Base-by-base conservation (phyloP, 1,140 invertebrate species). In the Orchestia grillus region DNA sequence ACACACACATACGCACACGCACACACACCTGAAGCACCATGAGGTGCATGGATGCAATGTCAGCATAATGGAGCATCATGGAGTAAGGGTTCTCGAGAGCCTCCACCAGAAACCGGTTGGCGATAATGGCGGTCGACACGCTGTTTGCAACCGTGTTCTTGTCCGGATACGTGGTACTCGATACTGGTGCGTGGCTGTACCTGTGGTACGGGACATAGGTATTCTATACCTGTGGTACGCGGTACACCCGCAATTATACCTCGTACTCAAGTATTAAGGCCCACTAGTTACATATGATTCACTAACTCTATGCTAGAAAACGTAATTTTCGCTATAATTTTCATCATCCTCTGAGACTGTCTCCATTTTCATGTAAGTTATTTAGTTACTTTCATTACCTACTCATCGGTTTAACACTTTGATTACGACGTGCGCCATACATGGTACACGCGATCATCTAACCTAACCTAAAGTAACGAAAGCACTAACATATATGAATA, bases 61-160 rank as follows among this genome's bases (percentile, higher is more conserved):
- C 96, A 44, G 96, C 57, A 95, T 96, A 96, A 92, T 96, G 96
- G 6, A 96, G 96, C 11, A 96, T 96, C 96, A 96, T 96, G 57
- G 96, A 96, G 95, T 96, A 87, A 0, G 96, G 96, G 4, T 94
- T 42, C 42, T 87, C 43, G 11, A 96, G 96, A 4, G 96, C 96
- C 95, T 96, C 96, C 19, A 96, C 62, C 96, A 96, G 92, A 95
- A 96, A 96, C 16, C 96, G 91, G 96, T 96, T 96, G 19, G 96
- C 44, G 96, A 96, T 92, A 44, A 96, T 96, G 94, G 96, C 96
- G 88, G 96, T 96, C 47, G 96, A 96, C 96, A 96, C 96, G 4
- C 96, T 96, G 40, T 95, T 77, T 0, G 96, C 96, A 44, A 96
- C 96, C 53, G 96, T 90, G 96, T 96, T 96, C 96, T 96, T 96